Evolutionary conservation across 2,888 invertebrate genomes (phyloP).

Genomic region (Meliscaeva auricollis): DNA sequence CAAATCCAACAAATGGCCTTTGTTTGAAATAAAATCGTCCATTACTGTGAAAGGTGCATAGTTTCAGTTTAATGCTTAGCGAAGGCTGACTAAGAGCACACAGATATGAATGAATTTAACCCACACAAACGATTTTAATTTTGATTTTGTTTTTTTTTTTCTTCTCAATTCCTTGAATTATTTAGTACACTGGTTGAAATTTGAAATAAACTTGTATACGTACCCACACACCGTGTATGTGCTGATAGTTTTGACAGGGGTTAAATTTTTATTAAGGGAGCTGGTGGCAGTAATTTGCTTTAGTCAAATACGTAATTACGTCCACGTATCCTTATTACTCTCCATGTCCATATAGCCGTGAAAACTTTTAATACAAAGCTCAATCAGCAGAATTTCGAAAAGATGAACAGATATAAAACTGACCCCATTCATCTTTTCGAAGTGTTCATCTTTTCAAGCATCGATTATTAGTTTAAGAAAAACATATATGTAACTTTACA

Average conservation of each 20-base stretch:
- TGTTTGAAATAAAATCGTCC: not conserved
- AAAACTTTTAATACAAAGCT: too few species aligned
- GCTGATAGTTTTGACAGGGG: conserved; percentile 3
- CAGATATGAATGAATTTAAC: too few species aligned
- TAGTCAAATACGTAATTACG: too few species aligned
- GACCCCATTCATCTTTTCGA: too few species aligned
- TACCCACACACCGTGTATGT: not conserved
- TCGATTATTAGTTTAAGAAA: too few species aligned
- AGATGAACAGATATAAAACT: too few species aligned
- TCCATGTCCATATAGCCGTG: too few species aligned
- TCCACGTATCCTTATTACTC: too few species aligned
- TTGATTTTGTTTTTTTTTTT: conserved; percentile 39
- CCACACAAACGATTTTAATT: conserved; percentile 27
- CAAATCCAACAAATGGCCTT: not conserved
- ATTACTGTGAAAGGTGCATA: conserved; percentile 4
- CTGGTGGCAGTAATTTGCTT: conserved; percentile 1
- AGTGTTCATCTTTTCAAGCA: too few species aligned
- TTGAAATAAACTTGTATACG: not conserved
- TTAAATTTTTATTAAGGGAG: not conserved
- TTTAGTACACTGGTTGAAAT: conserved; percentile 29
- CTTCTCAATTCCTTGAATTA: conserved; percentile 34
- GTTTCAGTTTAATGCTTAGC: conserved; percentile 11
- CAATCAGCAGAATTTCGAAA: too few species aligned
- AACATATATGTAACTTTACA: too few species aligned
- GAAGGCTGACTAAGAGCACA: not conserved